Percentiles rank a stretch among this genome's conserved stretches.
These are phyloP conservation scores for Pipistrellus kuhlii DNA, from an alignment of 2,797 vertebrate species.

Conservation along the genomic window DNA sequence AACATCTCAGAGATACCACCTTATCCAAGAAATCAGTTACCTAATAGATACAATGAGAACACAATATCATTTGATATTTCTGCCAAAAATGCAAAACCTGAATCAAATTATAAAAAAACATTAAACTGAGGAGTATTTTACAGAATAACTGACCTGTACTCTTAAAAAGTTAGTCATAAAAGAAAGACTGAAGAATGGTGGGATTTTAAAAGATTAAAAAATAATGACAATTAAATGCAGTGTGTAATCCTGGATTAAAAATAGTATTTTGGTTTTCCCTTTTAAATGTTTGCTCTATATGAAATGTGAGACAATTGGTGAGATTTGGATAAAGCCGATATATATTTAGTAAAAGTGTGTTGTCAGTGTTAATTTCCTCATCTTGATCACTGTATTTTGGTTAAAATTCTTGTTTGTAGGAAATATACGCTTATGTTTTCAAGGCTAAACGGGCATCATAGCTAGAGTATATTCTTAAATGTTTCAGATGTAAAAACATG, in stretches of 20 bases:
- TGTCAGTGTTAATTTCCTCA: neutral
- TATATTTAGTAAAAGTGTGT: neutral
- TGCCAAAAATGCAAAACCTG: slow-evolving; percentile 19
- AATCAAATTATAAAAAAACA: slow-evolving; percentile 4
- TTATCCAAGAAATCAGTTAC: slow-evolving; percentile 38
- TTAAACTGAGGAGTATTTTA: neutral
- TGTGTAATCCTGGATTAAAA: neutral
- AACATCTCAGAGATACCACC: neutral
- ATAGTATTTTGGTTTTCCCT: neutral
- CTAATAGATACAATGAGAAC: neutral
- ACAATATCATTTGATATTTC: neutral
- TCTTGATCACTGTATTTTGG: neutral
- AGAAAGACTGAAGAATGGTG: neutral
- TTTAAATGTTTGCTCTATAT: slow-evolving; percentile 18
- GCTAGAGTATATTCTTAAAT: neutral
- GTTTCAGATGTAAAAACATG: neutral
- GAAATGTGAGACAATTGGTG: neutral
- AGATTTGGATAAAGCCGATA: neutral
- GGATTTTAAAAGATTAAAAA: slow-evolving; percentile 34
- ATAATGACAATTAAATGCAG: neutral
- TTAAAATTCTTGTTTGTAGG: slow-evolving; percentile 22
- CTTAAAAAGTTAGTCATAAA: neutral
- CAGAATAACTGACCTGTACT: neutral
- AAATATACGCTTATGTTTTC: slow-evolving; percentile 13
- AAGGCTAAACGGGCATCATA: neutral